Evolutionary conservation across 2,888 invertebrate genomes (phyloP).

Genomic region (Sphaerophoria taeniata): DNA sequence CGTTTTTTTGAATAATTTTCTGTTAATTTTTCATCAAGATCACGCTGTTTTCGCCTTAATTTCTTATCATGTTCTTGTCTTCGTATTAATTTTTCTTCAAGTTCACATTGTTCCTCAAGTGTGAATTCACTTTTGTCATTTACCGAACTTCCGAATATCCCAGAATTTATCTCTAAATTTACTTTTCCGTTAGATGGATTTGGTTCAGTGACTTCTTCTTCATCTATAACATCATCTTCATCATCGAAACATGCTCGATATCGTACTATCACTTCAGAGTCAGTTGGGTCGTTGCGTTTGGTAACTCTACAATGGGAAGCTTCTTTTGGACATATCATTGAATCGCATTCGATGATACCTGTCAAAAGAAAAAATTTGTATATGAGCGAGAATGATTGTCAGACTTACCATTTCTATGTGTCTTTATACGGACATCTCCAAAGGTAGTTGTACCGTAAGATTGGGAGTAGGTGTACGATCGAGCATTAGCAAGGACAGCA

Average conservation of each 20-base stretch:
- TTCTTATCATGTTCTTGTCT: too few relatives aligned
- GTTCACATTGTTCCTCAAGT: constrained; percentile 38
- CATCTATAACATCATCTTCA: constrained; percentile 1
- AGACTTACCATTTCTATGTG: constrained; percentile 20
- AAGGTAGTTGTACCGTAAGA: constrained; percentile 7
- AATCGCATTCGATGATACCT: constrained; percentile 54
- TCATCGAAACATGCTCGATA: constrained; percentile 21
- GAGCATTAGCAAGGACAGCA: background rate
- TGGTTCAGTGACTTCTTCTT: constrained; percentile 14
- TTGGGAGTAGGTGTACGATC: background rate
- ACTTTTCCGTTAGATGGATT: constrained; percentile 13
- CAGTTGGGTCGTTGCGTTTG: constrained; percentile 43
- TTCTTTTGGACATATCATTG: constrained; percentile 38
- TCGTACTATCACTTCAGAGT: constrained; percentile 29
- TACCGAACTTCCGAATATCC: background rate
- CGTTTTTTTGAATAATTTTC: too few relatives aligned
- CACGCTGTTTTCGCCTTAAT: too few relatives aligned
- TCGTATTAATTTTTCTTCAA: constrained; percentile 19
- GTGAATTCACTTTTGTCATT: constrained; percentile 20
- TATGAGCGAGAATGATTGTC: background rate
- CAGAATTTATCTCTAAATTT: constrained; percentile 8
- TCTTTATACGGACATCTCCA: constrained; percentile 26
- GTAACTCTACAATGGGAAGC: constrained; percentile 29
- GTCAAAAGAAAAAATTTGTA: background rate
- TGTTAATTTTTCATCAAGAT: too few relatives aligned